Percentiles rank a stretch among this genome's conserved stretches.
phyloP scores from a whole-genome alignment of 2,113 vertebrate species.

The Scytalopus superciliaris region DNA sequence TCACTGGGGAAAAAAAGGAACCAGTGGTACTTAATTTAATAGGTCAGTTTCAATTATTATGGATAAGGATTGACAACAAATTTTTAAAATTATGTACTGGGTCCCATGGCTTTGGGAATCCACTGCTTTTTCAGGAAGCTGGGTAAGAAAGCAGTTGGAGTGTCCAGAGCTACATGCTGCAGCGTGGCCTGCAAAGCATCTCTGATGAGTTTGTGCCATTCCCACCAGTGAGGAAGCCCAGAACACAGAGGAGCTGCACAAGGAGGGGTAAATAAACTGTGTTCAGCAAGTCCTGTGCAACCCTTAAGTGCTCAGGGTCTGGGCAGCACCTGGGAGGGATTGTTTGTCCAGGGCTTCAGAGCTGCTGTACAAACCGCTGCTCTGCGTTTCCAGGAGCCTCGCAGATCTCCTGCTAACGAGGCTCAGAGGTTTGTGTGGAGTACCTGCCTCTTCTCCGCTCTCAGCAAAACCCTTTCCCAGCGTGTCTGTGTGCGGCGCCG shows the following conservation, averaged over 20 bases:
- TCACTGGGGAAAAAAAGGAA: not conserved
- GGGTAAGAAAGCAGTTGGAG: not conserved
- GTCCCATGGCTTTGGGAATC: not conserved
- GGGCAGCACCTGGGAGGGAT: not conserved
- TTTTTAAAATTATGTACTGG: not conserved
- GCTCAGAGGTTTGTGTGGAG: not conserved
- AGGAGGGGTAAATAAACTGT: not conserved
- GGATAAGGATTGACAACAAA: not conserved
- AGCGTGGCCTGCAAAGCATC: not conserved
- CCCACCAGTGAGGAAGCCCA: not conserved
- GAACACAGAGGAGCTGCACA: not conserved
- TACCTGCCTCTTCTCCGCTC: not conserved
- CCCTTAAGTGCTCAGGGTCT: not conserved
- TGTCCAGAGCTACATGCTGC: accelerated
- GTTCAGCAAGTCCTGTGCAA: not conserved
- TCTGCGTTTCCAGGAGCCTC: not conserved
- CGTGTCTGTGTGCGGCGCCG: not conserved
- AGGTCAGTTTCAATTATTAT: not conserved
- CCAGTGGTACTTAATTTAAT: not conserved
- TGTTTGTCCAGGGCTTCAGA: not conserved
- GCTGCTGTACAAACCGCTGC: not conserved
- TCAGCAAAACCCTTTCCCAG: not conserved
- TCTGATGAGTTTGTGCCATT: not conserved
- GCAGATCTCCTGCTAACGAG: not conserved
- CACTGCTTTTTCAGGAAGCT: not conserved